phyloP scores from a whole-genome alignment of 1,140 invertebrate species.

The Phortica variegata region DNA sequence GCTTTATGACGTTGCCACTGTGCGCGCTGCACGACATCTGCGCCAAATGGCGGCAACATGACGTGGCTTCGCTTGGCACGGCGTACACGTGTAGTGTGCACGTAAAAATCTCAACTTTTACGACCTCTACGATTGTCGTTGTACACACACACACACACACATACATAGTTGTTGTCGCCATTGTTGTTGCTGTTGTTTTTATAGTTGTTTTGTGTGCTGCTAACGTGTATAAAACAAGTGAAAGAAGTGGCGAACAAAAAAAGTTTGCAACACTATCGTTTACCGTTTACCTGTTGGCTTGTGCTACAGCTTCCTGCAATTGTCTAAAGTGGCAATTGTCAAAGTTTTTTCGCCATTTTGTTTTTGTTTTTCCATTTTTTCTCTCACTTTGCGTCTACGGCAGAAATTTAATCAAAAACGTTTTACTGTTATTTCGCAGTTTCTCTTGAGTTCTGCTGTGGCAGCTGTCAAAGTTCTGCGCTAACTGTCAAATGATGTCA shows the following conservation, averaged over 20 bases:
- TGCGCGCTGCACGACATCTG: slow-evolving; percentile 26
- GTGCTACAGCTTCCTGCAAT: slow-evolving; percentile 7
- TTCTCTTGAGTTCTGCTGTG: slow-evolving; percentile 20
- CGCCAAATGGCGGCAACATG: slow-evolving; percentile 23
- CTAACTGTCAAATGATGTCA: slow-evolving; percentile 53
- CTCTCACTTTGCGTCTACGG: slow-evolving; percentile 18
- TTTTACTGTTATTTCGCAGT: slow-evolving; percentile 25
- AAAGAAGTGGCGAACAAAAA: too few relatives aligned
- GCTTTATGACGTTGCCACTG: slow-evolving; percentile 28
- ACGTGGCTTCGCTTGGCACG: slow-evolving; percentile 9
- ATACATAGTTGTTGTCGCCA: slow-evolving; percentile 10
- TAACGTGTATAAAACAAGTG: too few relatives aligned
- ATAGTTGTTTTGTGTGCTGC: slow-evolving; percentile 7
- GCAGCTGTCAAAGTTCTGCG: slow-evolving; percentile 40
- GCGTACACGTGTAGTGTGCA: slow-evolving; percentile 41
- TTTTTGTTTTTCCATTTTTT: not conserved
- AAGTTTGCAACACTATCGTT: too few relatives aligned
- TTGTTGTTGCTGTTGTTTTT: slow-evolving; percentile 1
- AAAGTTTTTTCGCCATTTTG: slow-evolving; percentile 17
- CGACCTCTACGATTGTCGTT: slow-evolving; percentile 22
- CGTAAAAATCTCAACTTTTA: slow-evolving; percentile 57
- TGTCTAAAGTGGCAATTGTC: slow-evolving; percentile 31
- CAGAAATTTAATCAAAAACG: slow-evolving; percentile 53
- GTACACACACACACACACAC: too few relatives aligned
- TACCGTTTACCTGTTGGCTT: slow-evolving; percentile 20